Evolutionary conservation across 2,888 invertebrate species (phyloP), one percentile per base, ranked within the genome.

Genomic region (Drosophila emarginata): DNA sequence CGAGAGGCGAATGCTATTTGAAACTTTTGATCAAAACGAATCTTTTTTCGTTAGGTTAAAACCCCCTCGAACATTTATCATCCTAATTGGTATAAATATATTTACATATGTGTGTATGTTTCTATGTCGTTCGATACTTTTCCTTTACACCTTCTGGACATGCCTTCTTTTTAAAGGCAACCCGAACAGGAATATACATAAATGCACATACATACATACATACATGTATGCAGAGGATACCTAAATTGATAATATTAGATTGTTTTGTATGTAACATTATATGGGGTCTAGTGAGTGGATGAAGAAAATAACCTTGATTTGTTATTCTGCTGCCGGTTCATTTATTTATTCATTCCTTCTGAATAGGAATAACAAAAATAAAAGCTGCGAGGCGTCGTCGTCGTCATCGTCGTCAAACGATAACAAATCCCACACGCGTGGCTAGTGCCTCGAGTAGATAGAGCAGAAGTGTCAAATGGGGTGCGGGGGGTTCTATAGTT

Each of bases 221-320:
- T 12, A 15, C 5, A 6, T 28, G 28, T 28, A 52, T n/a, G 14
- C 6, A 28, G 4, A 5, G 28, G 6, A 6, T 28, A 28, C 28
- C 5, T 14, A 52, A 15, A 59, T 61, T 63, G 63, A 61, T 71
- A 51, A 67, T 67, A 57, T 14, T 63, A 45, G 63, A 36, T 4
- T 28, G 6, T 51, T 28, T 18, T 62, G 36, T 36, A 57, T 58
- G 51, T 58, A 69, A 67, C 59, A 37, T 28, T 63, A 62, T 71
- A 61, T 50, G 51, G 32, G 15, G 21, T 7, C 45, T 45, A 15
- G 9, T 2, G n/a, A 45, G 14, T 45, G 4, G 45, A 12, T 45
- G 18, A 51, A 45, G 53, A n/a, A 39, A 77, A 61, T 67, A 76
- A 80, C 79, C 81, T 79, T 79, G 76, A 73, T 71, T 63, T 72